A percentile compares a stretch with the other conserved stretches of the same genome.
phyloP scores from a whole-genome alignment of 2,888 invertebrate species.

The Brassicogethes aeneus region DNA sequence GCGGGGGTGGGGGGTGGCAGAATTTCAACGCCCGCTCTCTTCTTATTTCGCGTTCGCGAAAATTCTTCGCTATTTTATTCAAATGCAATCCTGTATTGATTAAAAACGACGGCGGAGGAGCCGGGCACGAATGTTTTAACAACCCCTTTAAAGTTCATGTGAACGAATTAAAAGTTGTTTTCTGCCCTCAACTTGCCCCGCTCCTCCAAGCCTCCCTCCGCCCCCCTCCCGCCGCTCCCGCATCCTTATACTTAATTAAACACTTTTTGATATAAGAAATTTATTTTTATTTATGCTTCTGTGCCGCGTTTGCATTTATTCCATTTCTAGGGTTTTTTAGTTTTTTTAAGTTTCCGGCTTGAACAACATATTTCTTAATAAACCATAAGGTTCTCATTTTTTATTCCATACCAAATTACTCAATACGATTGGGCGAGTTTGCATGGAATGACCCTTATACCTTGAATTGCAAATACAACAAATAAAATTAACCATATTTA shows the following conservation, averaged over 20 bases:
- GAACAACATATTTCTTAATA: too few species aligned
- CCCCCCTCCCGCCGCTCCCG: background rate
- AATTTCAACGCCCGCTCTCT: too few species aligned
- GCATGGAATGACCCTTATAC: too few species aligned
- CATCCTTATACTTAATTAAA: slow-evolving; percentile 21
- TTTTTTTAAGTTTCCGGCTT: too few species aligned
- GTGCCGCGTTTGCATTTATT: too few species aligned
- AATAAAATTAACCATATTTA: too few species aligned
- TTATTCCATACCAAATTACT: too few species aligned
- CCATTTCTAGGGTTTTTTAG: background rate
- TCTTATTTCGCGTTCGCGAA: slow-evolving; percentile 23
- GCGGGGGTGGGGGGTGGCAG: background rate
- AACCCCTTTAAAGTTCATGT: slow-evolving; percentile 32
- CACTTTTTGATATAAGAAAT: slow-evolving; percentile 17
- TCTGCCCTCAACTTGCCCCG: slow-evolving; percentile 16
- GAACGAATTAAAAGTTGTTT: slow-evolving; percentile 31
- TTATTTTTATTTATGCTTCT: background rate
- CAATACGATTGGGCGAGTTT: too few species aligned
- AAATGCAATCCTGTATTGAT: slow-evolving; percentile 35
- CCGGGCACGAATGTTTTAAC: slow-evolving; percentile 34
- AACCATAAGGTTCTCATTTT: too few species aligned
- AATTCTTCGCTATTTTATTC: slow-evolving; percentile 33
- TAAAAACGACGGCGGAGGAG: slow-evolving; percentile 32
- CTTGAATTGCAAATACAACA: too few species aligned
- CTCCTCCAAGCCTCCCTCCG: slow-evolving; percentile 12